Conservation (phyloP, 2,797 vertebrate genomes). For the Coccyzus lansbergi region DNA sequence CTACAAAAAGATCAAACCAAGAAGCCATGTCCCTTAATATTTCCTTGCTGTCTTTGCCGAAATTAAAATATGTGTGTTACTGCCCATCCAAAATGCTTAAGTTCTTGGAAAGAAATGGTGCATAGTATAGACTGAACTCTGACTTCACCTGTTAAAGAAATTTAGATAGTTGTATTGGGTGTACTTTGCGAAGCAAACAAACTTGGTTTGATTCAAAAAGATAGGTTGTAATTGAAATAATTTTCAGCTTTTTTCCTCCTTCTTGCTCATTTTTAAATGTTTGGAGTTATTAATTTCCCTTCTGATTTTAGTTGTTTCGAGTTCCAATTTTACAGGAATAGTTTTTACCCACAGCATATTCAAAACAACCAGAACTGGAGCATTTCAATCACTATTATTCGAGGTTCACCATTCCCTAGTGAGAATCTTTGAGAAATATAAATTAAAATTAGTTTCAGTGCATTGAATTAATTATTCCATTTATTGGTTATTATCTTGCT, state of each 20-base stretch:
- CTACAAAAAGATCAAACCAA: background rate
- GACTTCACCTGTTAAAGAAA: background rate
- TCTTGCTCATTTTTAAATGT: background rate
- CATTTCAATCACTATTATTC: slow-evolving; percentile 48
- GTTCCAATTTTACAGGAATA: slow-evolving; percentile 26
- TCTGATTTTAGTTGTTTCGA: slow-evolving; percentile 37
- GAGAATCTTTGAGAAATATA: slow-evolving; percentile 66
- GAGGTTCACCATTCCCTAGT: slow-evolving; percentile 53
- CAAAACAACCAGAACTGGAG: slow-evolving; percentile 57
- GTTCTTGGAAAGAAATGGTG: background rate
- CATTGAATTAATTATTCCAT: slow-evolving; percentile 76
- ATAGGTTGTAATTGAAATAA: background rate
- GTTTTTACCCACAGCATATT: slow-evolving; percentile 4
- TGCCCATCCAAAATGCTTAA: background rate
- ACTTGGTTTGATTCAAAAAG: background rate
- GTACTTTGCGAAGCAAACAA: background rate
- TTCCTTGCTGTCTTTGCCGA: background rate
- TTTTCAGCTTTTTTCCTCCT: background rate
- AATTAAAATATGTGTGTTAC: background rate
- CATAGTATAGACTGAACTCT: background rate
- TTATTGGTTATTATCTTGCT: slow-evolving; percentile 76
- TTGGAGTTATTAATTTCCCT: slow-evolving; percentile 32
- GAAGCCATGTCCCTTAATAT: background rate
- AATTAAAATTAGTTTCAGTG: slow-evolving; percentile 76
- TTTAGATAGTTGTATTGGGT: background rate